Base-by-base conservation (phyloP, 1,140 invertebrate species). In the Lerema accius region DNA sequence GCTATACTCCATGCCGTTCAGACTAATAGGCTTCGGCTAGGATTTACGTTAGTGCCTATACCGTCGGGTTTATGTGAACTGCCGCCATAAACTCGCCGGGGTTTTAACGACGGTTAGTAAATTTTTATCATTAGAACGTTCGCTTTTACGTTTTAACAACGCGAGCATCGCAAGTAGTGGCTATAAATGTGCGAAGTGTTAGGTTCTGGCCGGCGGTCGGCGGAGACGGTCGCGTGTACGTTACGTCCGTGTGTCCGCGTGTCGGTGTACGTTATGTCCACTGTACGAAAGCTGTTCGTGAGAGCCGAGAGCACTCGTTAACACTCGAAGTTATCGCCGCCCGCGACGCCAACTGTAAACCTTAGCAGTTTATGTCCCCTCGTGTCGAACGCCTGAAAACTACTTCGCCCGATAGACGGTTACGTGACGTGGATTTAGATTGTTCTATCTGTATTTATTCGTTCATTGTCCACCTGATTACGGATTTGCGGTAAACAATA, bases 31-130 rank as follows among this genome's bases (percentile, higher is more conserved):
- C 78, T 76, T 71, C 71, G 64, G 63, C 43, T 62, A 58, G 76
- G 70, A 84, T 81, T 85, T 82, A 85, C 81, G 81, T 78, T 63
- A 72, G 76, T 69, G 74, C 77, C 73, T 79, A 67, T 73, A 72
- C 74, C 66, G 69, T 61, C 67, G 68, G 72, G 71, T 82, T 80
- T 85, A 84, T 79, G 82, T 68, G 77, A 74, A 75, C 74, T 67
- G 76, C 63, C 72, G 73, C 71, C 71, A 80, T 87, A 85, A 87
- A 87, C 68, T 65, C 50, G 75, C 67, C 71, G 63, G 71, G 70
- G 65, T 66, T 82, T 87, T 85, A 84, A 86, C 82, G 78, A 83
- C 81, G 67, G 75, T 84, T 84, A 85, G 82, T 86, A 83, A 84
- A 84, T 84, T 81, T 85, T 85, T 87, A 86, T 84, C 83, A 87